These are phyloP conservation scores for Tenthredo mesomela DNA, from an alignment of 2,888 invertebrate species.

Conservation along the genomic window DNA sequence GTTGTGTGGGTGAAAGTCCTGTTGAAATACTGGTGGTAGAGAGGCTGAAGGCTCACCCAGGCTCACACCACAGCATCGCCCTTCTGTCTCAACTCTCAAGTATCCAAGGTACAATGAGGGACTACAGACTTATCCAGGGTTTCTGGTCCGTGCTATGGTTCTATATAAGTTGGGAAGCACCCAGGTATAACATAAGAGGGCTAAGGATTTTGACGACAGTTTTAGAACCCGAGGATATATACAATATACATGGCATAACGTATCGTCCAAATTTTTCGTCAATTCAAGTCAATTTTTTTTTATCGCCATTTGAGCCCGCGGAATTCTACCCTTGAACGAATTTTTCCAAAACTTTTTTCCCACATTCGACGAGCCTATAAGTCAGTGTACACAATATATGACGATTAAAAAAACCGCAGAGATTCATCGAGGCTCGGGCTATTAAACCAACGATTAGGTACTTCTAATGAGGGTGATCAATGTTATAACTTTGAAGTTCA, in stretches of 20 bases:
- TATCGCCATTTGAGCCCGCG: not conserved
- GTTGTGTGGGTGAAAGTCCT: conserved; percentile 21
- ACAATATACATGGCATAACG: not conserved
- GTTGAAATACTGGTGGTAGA: conserved; percentile 28
- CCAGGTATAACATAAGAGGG: not conserved
- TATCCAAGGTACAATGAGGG: conserved; percentile 45
- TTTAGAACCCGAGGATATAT: not conserved
- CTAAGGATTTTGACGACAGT: conserved; percentile 11
- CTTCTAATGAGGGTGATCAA: conserved; percentile 10
- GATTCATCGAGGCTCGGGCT: conserved; percentile 11
- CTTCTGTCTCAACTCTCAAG: conserved; percentile 48
- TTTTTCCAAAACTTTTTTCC: not conserved
- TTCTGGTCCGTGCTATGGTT: not conserved
- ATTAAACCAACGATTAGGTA: conserved; percentile 15
- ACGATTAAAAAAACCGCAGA: not conserved
- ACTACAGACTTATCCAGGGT: conserved; percentile 37
- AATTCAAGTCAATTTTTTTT: not conserved
- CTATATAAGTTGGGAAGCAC: not conserved
- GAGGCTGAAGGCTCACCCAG: not conserved
- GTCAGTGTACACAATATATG: not conserved
- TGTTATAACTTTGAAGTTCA: not conserved
- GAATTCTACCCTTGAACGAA: not conserved
- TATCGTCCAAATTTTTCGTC: not conserved
- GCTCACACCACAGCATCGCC: conserved; percentile 37
- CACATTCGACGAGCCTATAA: not conserved